A percentile compares a stretch with the other conserved stretches of the same genome.
Evolutionary conservation across 2,888 invertebrate genomes (phyloP).

Genomic region (Eupsilia transversa): DNA sequence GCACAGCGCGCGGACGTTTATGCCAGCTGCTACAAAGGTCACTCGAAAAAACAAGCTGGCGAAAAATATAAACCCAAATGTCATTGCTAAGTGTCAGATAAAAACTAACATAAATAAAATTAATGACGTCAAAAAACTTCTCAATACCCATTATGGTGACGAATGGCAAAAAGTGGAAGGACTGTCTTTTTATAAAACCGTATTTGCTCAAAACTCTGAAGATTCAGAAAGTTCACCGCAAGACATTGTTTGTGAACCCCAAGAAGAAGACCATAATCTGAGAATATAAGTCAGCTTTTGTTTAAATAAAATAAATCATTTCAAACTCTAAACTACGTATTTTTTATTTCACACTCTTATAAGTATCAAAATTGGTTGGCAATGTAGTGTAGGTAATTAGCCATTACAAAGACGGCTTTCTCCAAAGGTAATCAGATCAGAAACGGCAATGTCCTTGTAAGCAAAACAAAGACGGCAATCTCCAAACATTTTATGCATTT

Average conservation of each 20-base stretch:
- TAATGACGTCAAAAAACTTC: neutral
- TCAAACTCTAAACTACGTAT: neutral
- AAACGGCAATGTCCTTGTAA: neutral
- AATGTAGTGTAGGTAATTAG: neutral
- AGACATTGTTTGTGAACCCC: neutral
- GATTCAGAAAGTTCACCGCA: neutral
- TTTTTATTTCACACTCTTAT: neutral
- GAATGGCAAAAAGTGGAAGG: neutral
- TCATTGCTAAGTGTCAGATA: neutral
- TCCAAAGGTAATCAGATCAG: neutral
- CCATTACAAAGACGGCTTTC: neutral
- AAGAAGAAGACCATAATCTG: slow-evolving; percentile 1
- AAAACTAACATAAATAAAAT: neutral
- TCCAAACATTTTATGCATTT: neutral
- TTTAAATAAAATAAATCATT: neutral
- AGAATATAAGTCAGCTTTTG: neutral
- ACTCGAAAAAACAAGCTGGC: neutral
- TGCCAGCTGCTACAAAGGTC: neutral
- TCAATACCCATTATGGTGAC: neutral
- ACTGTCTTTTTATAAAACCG: neutral
- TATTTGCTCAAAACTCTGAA: neutral
- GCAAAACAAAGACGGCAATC: neutral
- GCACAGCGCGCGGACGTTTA: no score
- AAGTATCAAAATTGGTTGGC: neutral
- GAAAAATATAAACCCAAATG: neutral